Evolutionary conservation across 2,113 vertebrate species (phyloP), one percentile per base, ranked within the genome.

Genomic region (Pantherophis guttatus): DNA sequence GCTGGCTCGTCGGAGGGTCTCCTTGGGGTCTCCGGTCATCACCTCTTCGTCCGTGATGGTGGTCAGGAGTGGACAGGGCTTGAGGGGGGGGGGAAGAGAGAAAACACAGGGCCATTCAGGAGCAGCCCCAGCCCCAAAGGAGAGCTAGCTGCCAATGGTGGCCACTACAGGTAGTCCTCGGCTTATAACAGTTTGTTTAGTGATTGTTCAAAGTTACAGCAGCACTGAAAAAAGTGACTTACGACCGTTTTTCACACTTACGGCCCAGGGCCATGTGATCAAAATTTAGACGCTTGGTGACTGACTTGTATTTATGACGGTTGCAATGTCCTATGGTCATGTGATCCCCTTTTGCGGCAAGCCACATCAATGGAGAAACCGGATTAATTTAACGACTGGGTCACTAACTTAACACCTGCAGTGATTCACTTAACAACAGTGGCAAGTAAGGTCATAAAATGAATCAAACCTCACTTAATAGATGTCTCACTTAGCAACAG

Each of bases 1-100:
- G 90, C 98, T 99, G n/a, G 98, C 98, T 0, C 98, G 97, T 0
- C 98, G 97, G 95, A 99, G 97, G 0, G 99, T 99, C 95, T 99
- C 99, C 2, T 94, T 94, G 0, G 99, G 99, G 93, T 99, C 98
- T 0, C 99, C 99, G 0, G 93, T 98, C 58, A 98, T 98, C 91
- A 99, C 93, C 8, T 99, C 99, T 58, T 99, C 99, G 0, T 99
- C 99, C 0, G 99, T 98, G 95, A 99, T 97, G 57, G 94, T 85
- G 6, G 97, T 96, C 50, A 92, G 93, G 57, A 91, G 96, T 91
- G 94, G 94, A 88, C 93, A 97, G 3, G 98, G 97, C 99, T 99
- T 91, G 0, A 44, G 39, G 88, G 19, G 3, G n/a, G 2, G 0
- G 0, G 5, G 3, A 0, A 5, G 11, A 55, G 10, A 0, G 0